Percentiles rank a stretch among this genome's conserved stretches.
Evolutionary conservation across 2,888 invertebrate genomes (phyloP).

Genomic region (Himalopsyche kuldschensis): DNA sequence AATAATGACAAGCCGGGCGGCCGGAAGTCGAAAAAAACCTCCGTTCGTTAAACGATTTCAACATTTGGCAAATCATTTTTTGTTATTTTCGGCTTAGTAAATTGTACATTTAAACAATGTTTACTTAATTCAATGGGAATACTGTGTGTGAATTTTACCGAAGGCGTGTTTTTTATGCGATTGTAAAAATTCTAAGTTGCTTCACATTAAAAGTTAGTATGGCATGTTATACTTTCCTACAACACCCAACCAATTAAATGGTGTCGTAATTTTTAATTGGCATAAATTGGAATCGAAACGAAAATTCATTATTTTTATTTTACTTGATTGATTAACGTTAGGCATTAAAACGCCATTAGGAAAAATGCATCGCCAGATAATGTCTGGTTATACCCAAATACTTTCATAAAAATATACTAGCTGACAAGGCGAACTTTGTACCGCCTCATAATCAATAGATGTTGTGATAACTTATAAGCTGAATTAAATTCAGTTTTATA

Average conservation of each 20-base stretch:
- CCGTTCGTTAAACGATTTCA: slow-evolving; percentile 16
- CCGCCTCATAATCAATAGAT: too few relatives aligned
- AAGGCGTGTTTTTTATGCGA: neutral
- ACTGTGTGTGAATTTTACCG: neutral
- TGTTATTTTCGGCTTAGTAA: neutral
- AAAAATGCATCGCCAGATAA: too few relatives aligned
- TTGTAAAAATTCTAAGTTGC: neutral
- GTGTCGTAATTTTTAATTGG: neutral
- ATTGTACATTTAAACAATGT: neutral
- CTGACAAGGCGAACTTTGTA: too few relatives aligned
- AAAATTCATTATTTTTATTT: neutral
- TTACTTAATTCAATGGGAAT: neutral
- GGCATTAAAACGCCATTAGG: too few relatives aligned
- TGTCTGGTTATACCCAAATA: too few relatives aligned
- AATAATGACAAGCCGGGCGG: slow-evolving; percentile 9
- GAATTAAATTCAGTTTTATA: too few relatives aligned
- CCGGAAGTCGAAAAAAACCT: slow-evolving; percentile 19
- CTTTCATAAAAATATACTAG: too few relatives aligned
- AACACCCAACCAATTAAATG: neutral
- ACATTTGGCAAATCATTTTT: slow-evolving; percentile 11
- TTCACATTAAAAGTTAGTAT: neutral
- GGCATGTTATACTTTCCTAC: neutral
- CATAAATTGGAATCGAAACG: neutral
- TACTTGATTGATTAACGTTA: neutral
- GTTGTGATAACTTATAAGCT: too few relatives aligned